Evolutionary conservation across 2,113 vertebrate genomes (phyloP), one percentile per base, ranked within the genome.

Genomic region (Pseudorectes ferrugineus): DNA sequence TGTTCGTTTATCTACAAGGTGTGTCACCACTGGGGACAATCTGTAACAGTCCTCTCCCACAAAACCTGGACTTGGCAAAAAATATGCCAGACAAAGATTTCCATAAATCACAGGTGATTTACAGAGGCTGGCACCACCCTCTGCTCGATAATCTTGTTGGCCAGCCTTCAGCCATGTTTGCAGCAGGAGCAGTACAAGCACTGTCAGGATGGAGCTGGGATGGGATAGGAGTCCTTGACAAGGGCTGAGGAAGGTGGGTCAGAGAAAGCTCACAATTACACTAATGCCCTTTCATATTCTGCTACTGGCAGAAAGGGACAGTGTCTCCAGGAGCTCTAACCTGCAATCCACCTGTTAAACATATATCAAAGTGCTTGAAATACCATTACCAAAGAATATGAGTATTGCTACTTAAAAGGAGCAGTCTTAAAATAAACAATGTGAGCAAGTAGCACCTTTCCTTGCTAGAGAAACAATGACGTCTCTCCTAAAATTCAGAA

Each of bases 71-170:
- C 86, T 75, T 90, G 94, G 85, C 88, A 93, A 82, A 49, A 85
- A 84, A 68, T 66, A 81, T 63, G 24, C 58, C 74, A 80, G 89
- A 86, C 57, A 94, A 89, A 86, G 48, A 36, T 45, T 96, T 96
- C 92, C 89, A 58, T 91, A 96, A 89, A 89, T 43, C 19, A 26
- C 76, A 92, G 86, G 35, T 77, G 55, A 43, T 78, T 94, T 95
- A 92, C 58, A 55, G 91, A 93, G 76, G 81, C 75, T 78, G 80
- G 90, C 80, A 75, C 93, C 77, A 67, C 83, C 51, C 85, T 52
- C 70, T 85, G 89, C 77, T 95, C 5, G 7, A 26, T 77, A 88
- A 75, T 83, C 89, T 42, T 35, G 68, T 15, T 68, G 91, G 71
- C 77, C 91, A 91, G 22, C 45, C 82, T 85, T 49, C 51, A 74